These are phyloP conservation scores for Lagopus muta DNA, from an alignment of 2,113 vertebrate genomes.

Conservation along the genomic window DNA sequence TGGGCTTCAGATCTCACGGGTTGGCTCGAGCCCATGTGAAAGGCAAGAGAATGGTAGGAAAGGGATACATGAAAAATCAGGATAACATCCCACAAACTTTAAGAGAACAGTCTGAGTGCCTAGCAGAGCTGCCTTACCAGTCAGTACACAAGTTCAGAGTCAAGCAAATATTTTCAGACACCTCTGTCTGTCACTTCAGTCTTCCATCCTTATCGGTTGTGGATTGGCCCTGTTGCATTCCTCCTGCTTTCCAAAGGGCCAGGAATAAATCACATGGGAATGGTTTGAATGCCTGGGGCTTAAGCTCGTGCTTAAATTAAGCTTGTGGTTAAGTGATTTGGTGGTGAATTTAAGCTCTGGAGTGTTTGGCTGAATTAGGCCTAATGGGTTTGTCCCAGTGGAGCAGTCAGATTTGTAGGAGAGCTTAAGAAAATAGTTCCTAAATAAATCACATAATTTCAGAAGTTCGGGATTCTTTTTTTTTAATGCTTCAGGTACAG, in stretches of 20 bases:
- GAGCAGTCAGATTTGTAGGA: neutral
- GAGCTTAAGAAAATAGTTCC: neutral
- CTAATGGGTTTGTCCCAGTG: neutral
- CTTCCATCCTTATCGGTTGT: constrained; percentile 34
- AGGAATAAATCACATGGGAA: constrained; percentile 11
- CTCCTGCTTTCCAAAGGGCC: constrained; percentile 28
- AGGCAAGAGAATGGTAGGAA: neutral
- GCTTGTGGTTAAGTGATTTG: constrained; percentile 41
- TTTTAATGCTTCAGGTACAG: neutral
- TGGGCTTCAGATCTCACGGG: neutral
- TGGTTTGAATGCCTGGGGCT: constrained; percentile 40
- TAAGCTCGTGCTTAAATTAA: constrained; percentile 45
- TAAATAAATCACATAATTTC: neutral
- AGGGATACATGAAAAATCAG: neutral
- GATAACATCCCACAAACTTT: neutral
- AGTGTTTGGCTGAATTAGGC: neutral
- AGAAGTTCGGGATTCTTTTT: neutral
- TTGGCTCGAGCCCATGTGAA: neutral
- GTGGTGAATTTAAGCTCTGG: neutral
- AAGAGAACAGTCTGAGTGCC: neutral
- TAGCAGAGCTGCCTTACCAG: neutral
- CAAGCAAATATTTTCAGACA: constrained; percentile 24
- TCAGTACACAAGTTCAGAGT: constrained; percentile 16
- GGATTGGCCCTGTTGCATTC: constrained; percentile 28
- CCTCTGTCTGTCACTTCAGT: constrained; percentile 6